Conservation (phyloP, 2,797 vertebrate species). For the Staurois parvus region DNA sequence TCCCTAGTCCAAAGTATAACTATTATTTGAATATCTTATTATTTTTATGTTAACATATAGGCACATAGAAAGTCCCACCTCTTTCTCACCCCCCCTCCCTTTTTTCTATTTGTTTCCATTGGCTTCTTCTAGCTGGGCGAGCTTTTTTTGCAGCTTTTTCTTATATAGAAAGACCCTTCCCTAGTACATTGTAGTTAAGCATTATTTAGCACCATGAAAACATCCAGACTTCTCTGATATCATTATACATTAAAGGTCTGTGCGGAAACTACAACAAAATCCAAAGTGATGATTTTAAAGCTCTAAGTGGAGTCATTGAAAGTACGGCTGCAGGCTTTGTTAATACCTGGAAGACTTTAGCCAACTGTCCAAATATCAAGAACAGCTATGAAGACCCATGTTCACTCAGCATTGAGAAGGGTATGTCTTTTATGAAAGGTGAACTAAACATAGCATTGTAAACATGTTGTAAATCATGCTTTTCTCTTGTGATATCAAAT, state of each 20-base stretch:
- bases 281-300: slow-evolving; percentile 83
- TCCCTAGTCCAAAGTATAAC: too few relatives aligned
- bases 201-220: not conserved
- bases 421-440: slow-evolving; percentile 57
- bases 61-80: too few relatives aligned
- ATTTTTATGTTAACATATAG: too few relatives aligned
- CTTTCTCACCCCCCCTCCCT: too few relatives aligned
- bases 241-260: slow-evolving; percentile 74
- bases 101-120: too few relatives aligned
- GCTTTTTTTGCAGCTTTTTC: too few relatives aligned
- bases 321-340: slow-evolving; percentile 80
- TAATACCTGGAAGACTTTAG: slow-evolving; percentile 80
- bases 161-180: too few relatives aligned
- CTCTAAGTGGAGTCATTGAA: slow-evolving; percentile 77
- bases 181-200: too few relatives aligned
- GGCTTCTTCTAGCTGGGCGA: too few relatives aligned
- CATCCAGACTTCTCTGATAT: not conserved
- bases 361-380: slow-evolving; percentile 76
- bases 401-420: slow-evolving; percentile 73
- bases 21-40: too few relatives aligned
- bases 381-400: slow-evolving; percentile 78
- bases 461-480: not conserved
- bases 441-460: not conserved
- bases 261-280: slow-evolving; percentile 89
- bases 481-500: not conserved